A percentile compares a stretch with the other conserved stretches of the same genome.
phyloP scores from a whole-genome alignment of 2,888 invertebrate species.

The Nephrocerus scutellatus region DNA sequence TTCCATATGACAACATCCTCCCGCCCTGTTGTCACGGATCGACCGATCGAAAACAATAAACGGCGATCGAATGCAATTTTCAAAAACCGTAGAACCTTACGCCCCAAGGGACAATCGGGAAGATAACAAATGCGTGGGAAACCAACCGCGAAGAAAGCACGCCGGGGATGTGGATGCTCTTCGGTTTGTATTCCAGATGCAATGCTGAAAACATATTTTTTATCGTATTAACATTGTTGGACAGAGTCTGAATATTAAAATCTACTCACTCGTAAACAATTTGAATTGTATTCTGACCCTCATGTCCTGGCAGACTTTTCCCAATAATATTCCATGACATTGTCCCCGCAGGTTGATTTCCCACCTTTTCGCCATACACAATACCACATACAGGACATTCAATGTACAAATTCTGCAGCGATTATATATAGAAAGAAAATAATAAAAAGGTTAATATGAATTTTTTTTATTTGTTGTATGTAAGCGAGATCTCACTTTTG shows the following conservation, averaged over 20 bases:
- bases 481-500: conserved; percentile 36
- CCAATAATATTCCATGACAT: conserved; percentile 75
- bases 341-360: conserved; percentile 74
- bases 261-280: conserved; percentile 69
- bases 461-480: neutral
- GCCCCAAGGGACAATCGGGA: conserved; percentile 75
- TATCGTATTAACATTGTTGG: neutral
- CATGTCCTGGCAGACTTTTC: conserved; percentile 62
- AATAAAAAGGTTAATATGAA: conserved; percentile 1
- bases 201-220: conserved; percentile 54
- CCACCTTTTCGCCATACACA: conserved; percentile 71
- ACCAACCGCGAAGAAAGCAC: conserved; percentile 82
- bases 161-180: conserved; percentile 73
- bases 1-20: conserved; percentile 91
- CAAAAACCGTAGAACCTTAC: conserved; percentile 67
- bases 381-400: conserved; percentile 83
- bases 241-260: too few species aligned
- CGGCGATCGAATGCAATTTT: conserved; percentile 78
- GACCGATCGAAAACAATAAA: conserved; percentile 75
- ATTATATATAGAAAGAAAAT: conserved; percentile 3
- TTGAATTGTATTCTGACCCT: conserved; percentile 62
- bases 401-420: conserved; percentile 58
- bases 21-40: conserved; percentile 83
- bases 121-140: conserved; percentile 77
- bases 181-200: conserved; percentile 75